phyloP scores from a whole-genome alignment of 1,140 invertebrate species.

The Adelges cooleyi region DNA sequence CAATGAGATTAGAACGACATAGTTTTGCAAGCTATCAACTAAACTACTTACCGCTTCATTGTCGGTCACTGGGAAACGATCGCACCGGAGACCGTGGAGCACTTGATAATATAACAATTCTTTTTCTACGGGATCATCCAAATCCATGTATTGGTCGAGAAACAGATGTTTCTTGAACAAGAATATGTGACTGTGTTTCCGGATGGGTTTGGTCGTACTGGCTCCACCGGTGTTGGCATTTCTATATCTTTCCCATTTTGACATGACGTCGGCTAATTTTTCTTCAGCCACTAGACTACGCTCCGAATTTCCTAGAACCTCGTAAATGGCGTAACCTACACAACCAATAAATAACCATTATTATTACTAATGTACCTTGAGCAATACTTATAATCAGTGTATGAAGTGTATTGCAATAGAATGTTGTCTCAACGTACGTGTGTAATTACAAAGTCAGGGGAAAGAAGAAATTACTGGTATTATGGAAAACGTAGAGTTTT shows the following conservation, averaged over 20 bases:
- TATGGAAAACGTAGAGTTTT: too few relatives aligned
- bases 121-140: slow-evolving; percentile 81
- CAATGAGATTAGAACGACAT: neutral
- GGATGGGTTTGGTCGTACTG: slow-evolving; percentile 36
- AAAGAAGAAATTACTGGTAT: too few relatives aligned
- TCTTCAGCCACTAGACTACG: slow-evolving; percentile 70
- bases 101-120: slow-evolving; percentile 94
- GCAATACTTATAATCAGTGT: too few relatives aligned
- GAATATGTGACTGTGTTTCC: slow-evolving; percentile 48
- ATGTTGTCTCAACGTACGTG: too few relatives aligned
- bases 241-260: slow-evolving; percentile 84
- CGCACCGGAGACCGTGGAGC: slow-evolving; percentile 74
- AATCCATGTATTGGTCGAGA: slow-evolving; percentile 70
- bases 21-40: neutral
- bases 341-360: neutral
- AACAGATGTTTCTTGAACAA: slow-evolving; percentile 89
- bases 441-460: too few relatives aligned
- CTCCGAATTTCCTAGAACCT: slow-evolving; percentile 66
- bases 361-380: too few relatives aligned
- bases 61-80: slow-evolving; percentile 47
- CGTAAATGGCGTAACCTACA: slow-evolving; percentile 46
- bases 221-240: slow-evolving; percentile 42
- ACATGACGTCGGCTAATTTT: slow-evolving; percentile 86
- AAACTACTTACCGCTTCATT: slow-evolving; percentile 35
- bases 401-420: too few relatives aligned